A percentile compares a stretch with the other conserved stretches of the same genome.
phyloP scores from a whole-genome alignment of 1,140 invertebrate genomes.

The Micrasema longulum region DNA sequence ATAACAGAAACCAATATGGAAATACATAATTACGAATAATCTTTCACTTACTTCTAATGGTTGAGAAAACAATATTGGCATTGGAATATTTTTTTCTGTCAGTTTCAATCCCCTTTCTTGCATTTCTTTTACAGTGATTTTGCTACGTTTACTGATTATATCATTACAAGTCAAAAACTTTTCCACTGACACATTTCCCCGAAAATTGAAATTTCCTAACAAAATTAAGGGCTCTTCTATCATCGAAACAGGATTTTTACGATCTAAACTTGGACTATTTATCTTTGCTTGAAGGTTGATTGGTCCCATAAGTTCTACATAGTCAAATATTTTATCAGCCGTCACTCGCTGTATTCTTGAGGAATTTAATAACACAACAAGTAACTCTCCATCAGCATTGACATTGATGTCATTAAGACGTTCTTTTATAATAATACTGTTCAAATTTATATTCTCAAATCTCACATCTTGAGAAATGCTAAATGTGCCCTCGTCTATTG shows the following conservation, averaged over 20 bases:
- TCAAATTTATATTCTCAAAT: conserved; percentile 55
- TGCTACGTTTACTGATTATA: conserved; percentile 49
- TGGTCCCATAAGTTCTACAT: conserved; percentile 57
- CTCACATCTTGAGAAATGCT: conserved; percentile 56
- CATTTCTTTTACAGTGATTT: conserved; percentile 48
- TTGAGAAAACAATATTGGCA: conserved; percentile 57
- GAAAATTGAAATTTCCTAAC: conserved; percentile 56
- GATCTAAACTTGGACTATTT: conserved; percentile 55
- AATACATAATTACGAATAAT: not conserved
- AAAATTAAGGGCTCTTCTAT: conserved; percentile 54
- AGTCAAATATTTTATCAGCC: conserved; percentile 57
- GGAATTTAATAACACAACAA: conserved; percentile 57
- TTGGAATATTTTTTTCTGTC: conserved; percentile 40
- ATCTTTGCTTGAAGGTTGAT: conserved; percentile 58
- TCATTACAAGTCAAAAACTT: conserved; percentile 53
- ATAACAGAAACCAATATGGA: too few relatives aligned
- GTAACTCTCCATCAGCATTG: conserved; percentile 53
- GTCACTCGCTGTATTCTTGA: conserved; percentile 55
- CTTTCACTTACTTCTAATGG: conserved; percentile 55
- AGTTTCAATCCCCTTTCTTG: conserved; percentile 55
- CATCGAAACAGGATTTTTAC: conserved; percentile 57
- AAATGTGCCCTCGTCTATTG: conserved; percentile 53
- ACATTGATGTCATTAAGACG: conserved; percentile 57
- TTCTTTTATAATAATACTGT: conserved; percentile 54
- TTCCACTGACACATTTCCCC: conserved; percentile 57